Conservation (phyloP, 2,888 invertebrate species). For the Clivina fossor region DNA sequence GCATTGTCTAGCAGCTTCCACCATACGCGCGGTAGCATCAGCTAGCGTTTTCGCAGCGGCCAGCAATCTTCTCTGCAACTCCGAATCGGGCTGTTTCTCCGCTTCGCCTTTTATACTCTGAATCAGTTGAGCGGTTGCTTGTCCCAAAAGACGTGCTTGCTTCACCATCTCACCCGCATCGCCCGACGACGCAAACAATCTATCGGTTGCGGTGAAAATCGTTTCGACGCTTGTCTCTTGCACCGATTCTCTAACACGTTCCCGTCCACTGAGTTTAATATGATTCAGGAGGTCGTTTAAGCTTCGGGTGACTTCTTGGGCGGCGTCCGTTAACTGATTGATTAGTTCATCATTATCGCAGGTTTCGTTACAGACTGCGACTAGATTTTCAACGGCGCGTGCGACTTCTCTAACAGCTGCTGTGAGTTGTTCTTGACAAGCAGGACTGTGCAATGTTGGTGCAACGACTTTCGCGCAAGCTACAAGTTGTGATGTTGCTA, state of each 20-base stretch:
- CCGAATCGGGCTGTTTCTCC: conserved; percentile 81
- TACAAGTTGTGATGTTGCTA: conserved; percentile 96
- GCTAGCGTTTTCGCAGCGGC: conserved; percentile 94
- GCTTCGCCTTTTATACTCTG: conserved; percentile 96
- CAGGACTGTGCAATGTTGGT: conserved; percentile 77
- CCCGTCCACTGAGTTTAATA: conserved; percentile 71
- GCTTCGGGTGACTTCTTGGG: conserved; percentile 83
- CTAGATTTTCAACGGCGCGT: conserved; percentile 85
- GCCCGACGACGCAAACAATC: conserved; percentile 79
- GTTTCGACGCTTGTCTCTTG: conserved; percentile 85
- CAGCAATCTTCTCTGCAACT: conserved; percentile 83
- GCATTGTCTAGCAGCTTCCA: conserved; percentile 93
- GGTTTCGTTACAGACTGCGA: conserved; percentile 76
- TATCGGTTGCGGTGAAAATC: conserved; percentile 87
- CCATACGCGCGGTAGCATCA: conserved; percentile 95
- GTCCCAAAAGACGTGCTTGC: conserved; percentile 87
- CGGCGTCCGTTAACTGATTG: conserved; percentile 79
- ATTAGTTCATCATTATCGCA: conserved; percentile 68
- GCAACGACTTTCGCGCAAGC: conserved; percentile 95
- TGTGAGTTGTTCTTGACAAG: conserved; percentile 87
- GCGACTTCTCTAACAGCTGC: conserved; percentile 93
- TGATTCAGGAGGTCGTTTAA: conserved; percentile 88
- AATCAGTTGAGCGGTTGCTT: conserved; percentile 92
- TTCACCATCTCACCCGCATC: conserved; percentile 93
- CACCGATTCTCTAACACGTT: conserved; percentile 64